phyloP scores from a whole-genome alignment of 2,113 vertebrate genomes.

The Egretta garzetta region DNA sequence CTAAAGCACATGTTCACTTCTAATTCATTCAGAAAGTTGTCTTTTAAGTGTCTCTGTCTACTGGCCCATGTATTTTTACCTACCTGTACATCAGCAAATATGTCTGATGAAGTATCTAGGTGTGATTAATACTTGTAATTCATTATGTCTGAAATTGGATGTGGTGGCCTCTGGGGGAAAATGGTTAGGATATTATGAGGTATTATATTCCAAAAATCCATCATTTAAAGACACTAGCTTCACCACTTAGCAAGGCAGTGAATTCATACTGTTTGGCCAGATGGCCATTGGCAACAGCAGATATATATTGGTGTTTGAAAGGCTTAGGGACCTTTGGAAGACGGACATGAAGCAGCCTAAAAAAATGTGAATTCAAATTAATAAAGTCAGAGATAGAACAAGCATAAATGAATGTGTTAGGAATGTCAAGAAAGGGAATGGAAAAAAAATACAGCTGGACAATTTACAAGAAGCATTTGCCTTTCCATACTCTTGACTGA shows the following conservation, averaged over 20 bases:
- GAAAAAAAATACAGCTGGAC: background rate
- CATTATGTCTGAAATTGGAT: background rate
- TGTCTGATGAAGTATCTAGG: background rate
- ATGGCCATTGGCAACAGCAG: background rate
- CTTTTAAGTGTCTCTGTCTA: background rate
- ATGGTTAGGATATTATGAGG: background rate
- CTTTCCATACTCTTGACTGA: background rate
- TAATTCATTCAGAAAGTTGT: background rate
- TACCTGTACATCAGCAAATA: background rate
- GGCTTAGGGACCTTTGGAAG: background rate
- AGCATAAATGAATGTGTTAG: background rate
- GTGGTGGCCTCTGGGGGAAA: background rate
- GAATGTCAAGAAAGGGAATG: background rate
- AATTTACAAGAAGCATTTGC: background rate
- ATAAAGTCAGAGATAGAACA: background rate
- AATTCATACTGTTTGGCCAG: background rate
- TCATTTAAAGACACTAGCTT: background rate
- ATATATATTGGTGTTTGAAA: background rate
- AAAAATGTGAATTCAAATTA: background rate
- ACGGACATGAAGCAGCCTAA: background rate
- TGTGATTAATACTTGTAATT: background rate
- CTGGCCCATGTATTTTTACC: background rate
- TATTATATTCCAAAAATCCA: background rate
- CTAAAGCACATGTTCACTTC: background rate
- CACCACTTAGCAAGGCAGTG: background rate